These are phyloP conservation scores for Hypanus sabinus DNA, from an alignment of 2,113 vertebrate genomes.

Conservation along the genomic window DNA sequence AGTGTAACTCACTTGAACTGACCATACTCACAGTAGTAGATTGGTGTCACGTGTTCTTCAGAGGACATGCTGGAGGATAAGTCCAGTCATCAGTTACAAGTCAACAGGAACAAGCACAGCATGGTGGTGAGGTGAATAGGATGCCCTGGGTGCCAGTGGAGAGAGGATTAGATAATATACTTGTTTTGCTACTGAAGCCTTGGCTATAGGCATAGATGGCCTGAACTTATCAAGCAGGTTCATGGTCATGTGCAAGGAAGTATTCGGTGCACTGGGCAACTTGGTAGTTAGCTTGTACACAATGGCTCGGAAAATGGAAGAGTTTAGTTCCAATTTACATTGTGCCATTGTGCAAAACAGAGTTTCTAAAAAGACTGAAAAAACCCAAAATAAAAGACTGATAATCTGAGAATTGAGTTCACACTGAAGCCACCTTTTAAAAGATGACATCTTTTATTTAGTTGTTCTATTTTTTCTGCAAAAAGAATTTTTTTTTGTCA, in stretches of 20 bases:
- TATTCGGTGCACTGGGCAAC: neutral
- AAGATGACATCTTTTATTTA: constrained; percentile 65
- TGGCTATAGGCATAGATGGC: neutral
- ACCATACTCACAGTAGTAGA: neutral
- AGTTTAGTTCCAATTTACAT: neutral
- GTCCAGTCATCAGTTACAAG: neutral
- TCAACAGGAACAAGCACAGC: neutral
- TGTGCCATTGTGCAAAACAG: neutral
- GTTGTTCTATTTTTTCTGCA: constrained; percentile 60
- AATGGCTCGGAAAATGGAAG: neutral
- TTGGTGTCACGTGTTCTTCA: neutral
- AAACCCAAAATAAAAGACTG: neutral
- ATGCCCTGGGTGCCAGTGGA: neutral
- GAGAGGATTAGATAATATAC: neutral
- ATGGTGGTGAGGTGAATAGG: neutral
- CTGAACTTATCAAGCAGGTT: neutral
- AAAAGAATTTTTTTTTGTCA: constrained; percentile 54
- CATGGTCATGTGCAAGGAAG: neutral
- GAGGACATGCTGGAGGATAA: neutral
- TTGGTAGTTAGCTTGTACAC: neutral
- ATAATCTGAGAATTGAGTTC: constrained; percentile 31
- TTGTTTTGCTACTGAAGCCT: neutral
- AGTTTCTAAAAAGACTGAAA: neutral
- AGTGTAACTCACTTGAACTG: neutral
- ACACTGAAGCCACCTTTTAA: constrained; percentile 55